Conservation (phyloP, 2,888 invertebrate genomes). For the Luffia ferchaultella region DNA sequence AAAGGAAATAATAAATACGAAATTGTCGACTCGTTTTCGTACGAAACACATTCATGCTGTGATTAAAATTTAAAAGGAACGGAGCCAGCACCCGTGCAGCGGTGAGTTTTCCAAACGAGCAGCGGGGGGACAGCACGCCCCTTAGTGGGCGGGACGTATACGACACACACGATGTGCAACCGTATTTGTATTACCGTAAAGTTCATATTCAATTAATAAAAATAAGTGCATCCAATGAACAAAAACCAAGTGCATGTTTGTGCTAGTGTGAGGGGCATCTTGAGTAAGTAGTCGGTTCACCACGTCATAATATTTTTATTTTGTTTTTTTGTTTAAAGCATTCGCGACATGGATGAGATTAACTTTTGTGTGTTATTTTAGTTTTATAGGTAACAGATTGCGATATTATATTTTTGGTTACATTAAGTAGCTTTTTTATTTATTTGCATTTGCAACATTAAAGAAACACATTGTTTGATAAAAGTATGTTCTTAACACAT, state of each 20-base stretch:
- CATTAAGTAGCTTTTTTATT: not conserved
- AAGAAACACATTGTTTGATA: not conserved
- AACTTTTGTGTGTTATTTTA: not conserved
- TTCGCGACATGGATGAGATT: not conserved
- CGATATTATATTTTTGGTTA: not conserved
- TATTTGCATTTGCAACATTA: not conserved
- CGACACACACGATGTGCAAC: constrained; percentile 21
- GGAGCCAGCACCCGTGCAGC: constrained; percentile 43
- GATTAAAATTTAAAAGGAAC: constrained; percentile 61
- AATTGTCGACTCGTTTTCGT: too few species aligned
- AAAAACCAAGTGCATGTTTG: constrained; percentile 1
- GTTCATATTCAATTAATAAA: constrained; percentile 14
- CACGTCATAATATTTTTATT: not conserved
- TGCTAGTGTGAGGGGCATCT: not conserved
- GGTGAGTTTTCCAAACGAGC: constrained; percentile 18
- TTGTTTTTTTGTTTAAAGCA: not conserved
- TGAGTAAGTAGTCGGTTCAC: not conserved
- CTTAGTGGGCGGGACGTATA: constrained; percentile 49
- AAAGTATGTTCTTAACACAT: not conserved
- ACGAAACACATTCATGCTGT: too few species aligned
- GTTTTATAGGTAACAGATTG: not conserved
- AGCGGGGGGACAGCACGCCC: constrained; percentile 53
- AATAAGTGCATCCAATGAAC: constrained; percentile 30
- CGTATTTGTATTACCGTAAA: constrained; percentile 17
- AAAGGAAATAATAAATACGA: too few species aligned